phyloP scores from a whole-genome alignment of 1,140 invertebrate species.

The Laupala kohalensis region DNA sequence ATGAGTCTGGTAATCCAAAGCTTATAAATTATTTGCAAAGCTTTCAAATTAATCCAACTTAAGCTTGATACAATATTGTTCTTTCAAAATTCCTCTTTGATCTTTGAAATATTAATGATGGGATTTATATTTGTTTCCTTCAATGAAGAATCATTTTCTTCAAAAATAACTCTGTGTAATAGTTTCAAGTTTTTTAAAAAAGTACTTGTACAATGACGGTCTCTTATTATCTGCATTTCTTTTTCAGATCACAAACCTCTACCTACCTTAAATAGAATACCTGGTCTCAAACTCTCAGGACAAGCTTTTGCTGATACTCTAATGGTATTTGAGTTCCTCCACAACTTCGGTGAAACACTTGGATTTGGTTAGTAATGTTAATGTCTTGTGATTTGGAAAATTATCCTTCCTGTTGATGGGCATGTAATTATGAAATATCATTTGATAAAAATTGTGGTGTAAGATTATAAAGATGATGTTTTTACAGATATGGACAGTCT shows the following conservation, averaged over 20 bases:
- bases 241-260: slow-evolving; percentile 48
- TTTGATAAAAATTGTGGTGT: not conserved
- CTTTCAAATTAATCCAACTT: too few species aligned
- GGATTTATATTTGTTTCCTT: too few species aligned
- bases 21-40: too few species aligned
- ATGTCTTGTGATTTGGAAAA: too few species aligned
- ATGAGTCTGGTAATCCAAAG: not conserved
- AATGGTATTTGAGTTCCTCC: slow-evolving; percentile 90
- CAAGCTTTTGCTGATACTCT: slow-evolving; percentile 81
- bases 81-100: too few species aligned
- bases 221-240: not conserved
- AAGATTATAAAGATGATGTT: not conserved
- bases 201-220: not conserved
- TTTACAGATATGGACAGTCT: slow-evolving; percentile 69
- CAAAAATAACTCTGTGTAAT: too few species aligned
- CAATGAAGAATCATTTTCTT: too few species aligned
- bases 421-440: not conserved
- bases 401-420: not conserved
- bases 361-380: slow-evolving; percentile 80
- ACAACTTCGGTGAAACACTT: slow-evolving; percentile 87
- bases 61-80: too few species aligned
- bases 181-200: too few species aligned
- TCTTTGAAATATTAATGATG: too few species aligned
- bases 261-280: slow-evolving; percentile 63
- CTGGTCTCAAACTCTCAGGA: slow-evolving; percentile 66